Conservation (phyloP, 2,113 vertebrate genomes). For the Heterotilapia buettikoferi region DNA sequence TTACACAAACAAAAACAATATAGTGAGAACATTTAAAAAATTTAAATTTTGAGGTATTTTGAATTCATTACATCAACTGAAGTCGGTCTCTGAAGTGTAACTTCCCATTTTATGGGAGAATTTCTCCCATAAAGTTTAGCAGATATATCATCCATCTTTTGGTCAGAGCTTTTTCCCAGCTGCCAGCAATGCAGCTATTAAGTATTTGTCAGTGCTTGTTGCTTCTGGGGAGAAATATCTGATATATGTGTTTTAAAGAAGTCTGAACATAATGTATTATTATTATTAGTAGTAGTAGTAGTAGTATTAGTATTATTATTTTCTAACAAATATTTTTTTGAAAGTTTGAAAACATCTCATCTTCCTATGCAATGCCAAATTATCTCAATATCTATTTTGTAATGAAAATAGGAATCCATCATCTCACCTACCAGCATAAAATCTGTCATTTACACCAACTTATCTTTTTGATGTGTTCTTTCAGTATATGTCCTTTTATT, state of each 20-base stretch:
- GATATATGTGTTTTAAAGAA: not conserved
- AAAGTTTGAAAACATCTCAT: not conserved
- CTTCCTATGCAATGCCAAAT: not conserved
- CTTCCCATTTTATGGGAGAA: not conserved
- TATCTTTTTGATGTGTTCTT: not conserved
- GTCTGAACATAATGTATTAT: not conserved
- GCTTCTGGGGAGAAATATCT: not conserved
- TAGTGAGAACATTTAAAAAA: not conserved
- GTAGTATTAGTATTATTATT: not conserved
- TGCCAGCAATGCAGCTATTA: not conserved
- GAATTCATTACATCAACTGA: not conserved
- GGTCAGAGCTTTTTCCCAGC: not conserved
- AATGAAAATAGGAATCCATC: not conserved
- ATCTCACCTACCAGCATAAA: not conserved
- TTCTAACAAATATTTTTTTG: not conserved
- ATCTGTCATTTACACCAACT: not conserved
- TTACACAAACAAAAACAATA: not conserved
- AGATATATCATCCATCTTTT: not conserved
- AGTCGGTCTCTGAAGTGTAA: not conserved
- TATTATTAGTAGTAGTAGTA: fast-evolving
- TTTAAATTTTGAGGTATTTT: not conserved
- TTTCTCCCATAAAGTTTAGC: not conserved
- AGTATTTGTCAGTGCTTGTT: not conserved
- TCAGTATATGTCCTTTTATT: not conserved
- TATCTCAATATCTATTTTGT: not conserved